Evolutionary conservation across 2,888 invertebrate species (phyloP).

Genomic region (Selenia dentaria): DNA sequence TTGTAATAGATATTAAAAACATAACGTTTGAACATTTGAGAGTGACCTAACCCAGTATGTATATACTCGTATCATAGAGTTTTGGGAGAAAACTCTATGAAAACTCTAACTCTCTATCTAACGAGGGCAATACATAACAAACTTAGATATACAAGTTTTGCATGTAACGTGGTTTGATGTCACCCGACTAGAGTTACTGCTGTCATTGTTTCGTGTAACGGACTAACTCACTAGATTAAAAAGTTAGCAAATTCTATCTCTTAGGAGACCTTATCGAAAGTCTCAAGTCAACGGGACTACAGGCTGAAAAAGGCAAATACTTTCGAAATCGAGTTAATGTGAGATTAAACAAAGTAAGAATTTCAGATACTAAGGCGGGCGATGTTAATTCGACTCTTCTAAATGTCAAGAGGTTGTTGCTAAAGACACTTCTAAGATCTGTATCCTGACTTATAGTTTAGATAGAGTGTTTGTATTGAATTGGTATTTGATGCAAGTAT

Average conservation of each 20-base stretch:
- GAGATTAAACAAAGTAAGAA: slow-evolving; percentile 23
- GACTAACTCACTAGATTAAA: slow-evolving; percentile 10
- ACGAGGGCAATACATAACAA: slow-evolving; percentile 2
- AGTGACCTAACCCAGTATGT: slow-evolving; percentile 1
- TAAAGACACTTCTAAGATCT: neutral
- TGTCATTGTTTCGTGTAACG: slow-evolving; percentile 1
- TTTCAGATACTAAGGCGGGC: slow-evolving; percentile 17
- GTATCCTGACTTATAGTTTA: neutral
- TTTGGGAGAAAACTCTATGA: neutral
- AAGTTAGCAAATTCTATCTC: slow-evolving; percentile 8
- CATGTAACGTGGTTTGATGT: neutral
- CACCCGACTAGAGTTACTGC: slow-evolving; percentile 1
- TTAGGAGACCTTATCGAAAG: slow-evolving; percentile 13
- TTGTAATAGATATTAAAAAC: too few relatives aligned
- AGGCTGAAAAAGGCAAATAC: slow-evolving; percentile 13
- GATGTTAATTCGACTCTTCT: slow-evolving; percentile 19
- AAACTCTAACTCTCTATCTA: too few relatives aligned
- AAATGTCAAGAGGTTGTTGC: slow-evolving; percentile 8
- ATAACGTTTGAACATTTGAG: slow-evolving; percentile 14
- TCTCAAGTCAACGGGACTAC: slow-evolving; percentile 5
- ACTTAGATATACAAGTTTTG: neutral
- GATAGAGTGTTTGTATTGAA: too few relatives aligned
- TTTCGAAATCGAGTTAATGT: slow-evolving; percentile 18
- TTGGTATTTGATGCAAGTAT: too few relatives aligned
- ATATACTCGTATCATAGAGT: slow-evolving; percentile 16